Evolutionary conservation across 2,113 vertebrate species (phyloP).

Genomic region (Zeus faber): DNA sequence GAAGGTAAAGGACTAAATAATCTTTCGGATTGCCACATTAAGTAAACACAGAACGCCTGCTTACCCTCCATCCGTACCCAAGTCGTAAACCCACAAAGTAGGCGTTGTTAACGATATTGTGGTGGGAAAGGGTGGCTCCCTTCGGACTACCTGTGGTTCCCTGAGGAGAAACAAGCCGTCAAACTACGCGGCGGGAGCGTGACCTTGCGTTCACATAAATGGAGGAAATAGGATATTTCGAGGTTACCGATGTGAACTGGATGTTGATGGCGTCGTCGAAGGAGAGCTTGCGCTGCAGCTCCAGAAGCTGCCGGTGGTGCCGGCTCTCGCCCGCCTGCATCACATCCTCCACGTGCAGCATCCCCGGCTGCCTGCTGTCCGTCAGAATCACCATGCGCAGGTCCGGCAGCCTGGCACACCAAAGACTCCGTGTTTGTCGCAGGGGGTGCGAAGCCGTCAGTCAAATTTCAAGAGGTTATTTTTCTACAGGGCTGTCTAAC

Average conservation of each 20-base stretch:
- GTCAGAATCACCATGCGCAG: slow-evolving; percentile 78
- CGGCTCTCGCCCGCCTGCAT: slow-evolving; percentile 78
- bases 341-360: slow-evolving; percentile 82
- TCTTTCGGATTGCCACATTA: too few species aligned
- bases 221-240: neutral
- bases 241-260: slow-evolving; percentile 90
- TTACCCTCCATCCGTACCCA: slow-evolving; percentile 71
- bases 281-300: slow-evolving; percentile 75
- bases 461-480: neutral
- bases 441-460: neutral
- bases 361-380: slow-evolving; percentile 81
- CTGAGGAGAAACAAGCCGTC: slow-evolving; percentile 59
- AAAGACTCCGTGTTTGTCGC: neutral
- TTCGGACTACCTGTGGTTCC: slow-evolving; percentile 93
- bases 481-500: slow-evolving; percentile 55
- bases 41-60: slow-evolving; percentile 10
- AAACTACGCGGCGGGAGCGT: too few species aligned
- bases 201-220: too few species aligned
- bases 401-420: slow-evolving; percentile 80
- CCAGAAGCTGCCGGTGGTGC: slow-evolving; percentile 72
- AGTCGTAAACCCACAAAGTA: slow-evolving; percentile 73
- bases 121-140: slow-evolving; percentile 87
- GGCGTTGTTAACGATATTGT: slow-evolving; percentile 92
- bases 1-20: too few species aligned
- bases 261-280: slow-evolving; percentile 88